Conservation (phyloP, 1,140 invertebrate genomes). For the Drosophila elegans region DNA sequence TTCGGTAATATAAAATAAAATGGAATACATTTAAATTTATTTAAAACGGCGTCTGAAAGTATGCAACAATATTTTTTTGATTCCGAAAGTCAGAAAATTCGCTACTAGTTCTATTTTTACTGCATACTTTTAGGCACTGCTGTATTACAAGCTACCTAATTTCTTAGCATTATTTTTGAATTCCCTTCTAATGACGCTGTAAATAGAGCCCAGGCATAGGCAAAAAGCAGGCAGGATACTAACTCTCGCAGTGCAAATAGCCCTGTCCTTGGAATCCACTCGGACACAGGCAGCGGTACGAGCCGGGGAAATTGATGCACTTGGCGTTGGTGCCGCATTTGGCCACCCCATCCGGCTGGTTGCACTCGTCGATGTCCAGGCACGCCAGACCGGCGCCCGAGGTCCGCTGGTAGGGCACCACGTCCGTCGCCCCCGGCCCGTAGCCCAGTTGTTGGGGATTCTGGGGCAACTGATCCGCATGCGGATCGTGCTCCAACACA, state of each 20-base stretch:
- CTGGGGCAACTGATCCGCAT: slow-evolving; percentile 52
- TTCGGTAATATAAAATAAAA: too few relatives aligned
- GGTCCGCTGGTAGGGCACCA: slow-evolving; percentile 21
- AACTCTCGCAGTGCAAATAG: slow-evolving; percentile 94
- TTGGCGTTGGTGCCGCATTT: slow-evolving; percentile 94
- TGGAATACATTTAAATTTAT: too few relatives aligned
- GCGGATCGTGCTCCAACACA: slow-evolving; percentile 75
- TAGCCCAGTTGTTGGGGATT: slow-evolving; percentile 59
- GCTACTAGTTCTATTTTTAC: too few relatives aligned
- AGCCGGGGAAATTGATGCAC: slow-evolving; percentile 96
- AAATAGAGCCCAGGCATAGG: slow-evolving; percentile 20
- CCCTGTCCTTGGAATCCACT: slow-evolving; percentile 94
- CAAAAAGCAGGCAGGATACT: slow-evolving; percentile 85
- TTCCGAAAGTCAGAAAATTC: too few relatives aligned
- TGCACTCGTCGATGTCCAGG: slow-evolving; percentile 89
- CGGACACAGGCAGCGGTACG: slow-evolving; percentile 96
- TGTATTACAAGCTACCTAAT: too few relatives aligned
- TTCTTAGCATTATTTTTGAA: too few relatives aligned
- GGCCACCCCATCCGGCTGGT: slow-evolving; percentile 88
- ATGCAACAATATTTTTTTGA: too few relatives aligned
- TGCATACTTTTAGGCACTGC: too few relatives aligned
- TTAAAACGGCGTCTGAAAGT: too few relatives aligned
- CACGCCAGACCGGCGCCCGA: slow-evolving; percentile 85
- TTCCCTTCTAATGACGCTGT: background rate
- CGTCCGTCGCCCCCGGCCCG: slow-evolving; percentile 58